A percentile compares a stretch with the other conserved stretches of the same genome.
phyloP scores from a whole-genome alignment of 2,888 invertebrate species.

The Lasioglossum oenotherae region DNA sequence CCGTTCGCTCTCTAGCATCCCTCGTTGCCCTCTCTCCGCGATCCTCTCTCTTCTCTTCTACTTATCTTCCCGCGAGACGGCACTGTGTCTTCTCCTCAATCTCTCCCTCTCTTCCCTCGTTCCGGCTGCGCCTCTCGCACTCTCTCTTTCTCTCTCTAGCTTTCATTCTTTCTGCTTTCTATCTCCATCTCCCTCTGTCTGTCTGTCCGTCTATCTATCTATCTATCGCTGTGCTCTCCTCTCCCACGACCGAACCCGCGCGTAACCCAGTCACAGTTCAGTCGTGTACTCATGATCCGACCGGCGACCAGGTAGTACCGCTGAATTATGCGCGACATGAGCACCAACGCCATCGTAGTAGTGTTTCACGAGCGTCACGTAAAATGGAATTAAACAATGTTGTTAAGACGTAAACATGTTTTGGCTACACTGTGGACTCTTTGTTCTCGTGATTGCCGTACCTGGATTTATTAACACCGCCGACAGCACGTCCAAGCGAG shows the following conservation, averaged over 20 bases:
- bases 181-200: not conserved
- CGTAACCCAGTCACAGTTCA: conserved; percentile 39
- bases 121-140: conserved; percentile 30
- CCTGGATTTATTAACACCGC: conserved; percentile 83
- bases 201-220: not conserved
- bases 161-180: not conserved
- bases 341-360: conserved; percentile 73
- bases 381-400: conserved; percentile 84
- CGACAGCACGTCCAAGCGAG: conserved; percentile 82
- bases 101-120: conserved; percentile 26
- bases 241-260: conserved; percentile 11
- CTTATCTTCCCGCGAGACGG: conserved; percentile 19
- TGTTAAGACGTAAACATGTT: conserved; percentile 84
- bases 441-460: conserved; percentile 84
- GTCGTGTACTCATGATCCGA: conserved; percentile 72
- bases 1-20: not conserved
- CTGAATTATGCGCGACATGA: conserved; percentile 79
- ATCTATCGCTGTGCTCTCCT: conserved; percentile 25
- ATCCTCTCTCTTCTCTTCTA: conserved; percentile 1
- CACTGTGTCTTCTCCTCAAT: not conserved
- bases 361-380: conserved; percentile 82
- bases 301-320: conserved; percentile 78
- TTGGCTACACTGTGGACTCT: conserved; percentile 84
- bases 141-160: not conserved
- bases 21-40: not conserved